Conservation (phyloP, 1,140 invertebrate genomes). For the Drosophila tani region DNA sequence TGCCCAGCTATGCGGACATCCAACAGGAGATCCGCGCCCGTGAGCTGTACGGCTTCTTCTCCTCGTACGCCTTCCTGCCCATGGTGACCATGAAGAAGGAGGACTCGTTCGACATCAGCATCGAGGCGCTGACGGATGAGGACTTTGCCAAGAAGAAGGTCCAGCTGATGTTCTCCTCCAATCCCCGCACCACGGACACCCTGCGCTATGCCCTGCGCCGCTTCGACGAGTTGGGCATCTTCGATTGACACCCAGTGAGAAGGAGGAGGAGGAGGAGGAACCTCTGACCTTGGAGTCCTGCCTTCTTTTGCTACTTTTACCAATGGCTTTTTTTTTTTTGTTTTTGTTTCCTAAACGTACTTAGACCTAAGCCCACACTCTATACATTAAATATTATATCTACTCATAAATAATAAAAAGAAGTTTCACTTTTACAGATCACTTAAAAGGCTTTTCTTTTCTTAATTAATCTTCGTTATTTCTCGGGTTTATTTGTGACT, state of each 20-base stretch:
- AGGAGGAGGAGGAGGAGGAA: not conserved
- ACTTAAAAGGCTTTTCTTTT: too few species aligned
- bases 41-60: constrained; percentile 80
- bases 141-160: constrained; percentile 81
- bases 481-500: constrained; percentile 13
- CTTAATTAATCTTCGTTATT: too few species aligned
- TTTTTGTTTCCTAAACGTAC: constrained; percentile 50
- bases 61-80: constrained; percentile 76
- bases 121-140: constrained; percentile 69
- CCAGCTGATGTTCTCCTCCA: constrained; percentile 80
- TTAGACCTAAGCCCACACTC: constrained; percentile 31
- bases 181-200: constrained; percentile 77
- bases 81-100: constrained; percentile 83
- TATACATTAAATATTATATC: constrained; percentile 33
- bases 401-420: constrained; percentile 33
- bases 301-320: constrained; percentile 22
- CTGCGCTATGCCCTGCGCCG: constrained; percentile 72
- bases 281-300: not conserved
- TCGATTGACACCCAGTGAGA: constrained; percentile 48
- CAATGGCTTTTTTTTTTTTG: constrained; percentile 31
- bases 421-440: constrained; percentile 5
- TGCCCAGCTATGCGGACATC: constrained; percentile 72
- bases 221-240: constrained; percentile 76
- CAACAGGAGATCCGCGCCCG: constrained; percentile 65
- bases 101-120: constrained; percentile 75